Percentiles rank a stretch among this genome's conserved stretches.
These are phyloP conservation scores for Rattus norvegicus DNA, from an alignment of 2,113 vertebrate species.

Conservation along the genomic window DNA sequence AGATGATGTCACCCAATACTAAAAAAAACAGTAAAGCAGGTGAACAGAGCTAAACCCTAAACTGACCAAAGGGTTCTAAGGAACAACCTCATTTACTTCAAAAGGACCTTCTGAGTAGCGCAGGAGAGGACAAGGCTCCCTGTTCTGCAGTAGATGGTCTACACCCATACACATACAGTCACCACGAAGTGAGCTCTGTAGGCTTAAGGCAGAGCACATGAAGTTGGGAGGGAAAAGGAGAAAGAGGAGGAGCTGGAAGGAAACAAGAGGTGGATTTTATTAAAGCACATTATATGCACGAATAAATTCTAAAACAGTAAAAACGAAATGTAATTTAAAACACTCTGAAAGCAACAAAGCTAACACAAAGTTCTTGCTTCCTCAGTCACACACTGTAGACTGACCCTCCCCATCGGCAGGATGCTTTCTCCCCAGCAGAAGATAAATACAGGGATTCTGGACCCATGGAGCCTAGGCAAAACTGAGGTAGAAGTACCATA, in stretches of 20 bases:
- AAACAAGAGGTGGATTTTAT: background rate
- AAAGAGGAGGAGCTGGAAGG: background rate
- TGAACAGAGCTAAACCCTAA: constrained; percentile 27
- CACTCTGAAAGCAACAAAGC: background rate
- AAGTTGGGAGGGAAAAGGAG: background rate
- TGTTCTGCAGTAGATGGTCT: background rate
- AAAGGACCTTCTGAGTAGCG: background rate
- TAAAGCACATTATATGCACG: background rate
- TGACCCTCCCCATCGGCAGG: background rate
- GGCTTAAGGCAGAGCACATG: background rate
- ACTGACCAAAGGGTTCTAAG: background rate
- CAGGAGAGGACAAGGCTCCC: background rate
- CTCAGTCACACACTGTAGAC: background rate
- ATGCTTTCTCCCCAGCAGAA: background rate
- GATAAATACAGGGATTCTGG: background rate
- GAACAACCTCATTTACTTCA: background rate
- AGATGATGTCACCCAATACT: background rate
- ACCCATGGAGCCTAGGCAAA: background rate
- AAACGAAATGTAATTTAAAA: background rate
- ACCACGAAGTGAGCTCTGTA: background rate
- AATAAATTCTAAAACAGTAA: background rate
- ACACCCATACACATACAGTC: background rate
- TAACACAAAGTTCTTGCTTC: background rate
- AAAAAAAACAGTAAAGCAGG: background rate
- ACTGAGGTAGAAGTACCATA: background rate